Evolutionary conservation across 1,140 invertebrate species (phyloP), one percentile per base, ranked within the genome.

Genomic region (Eriosoma lanigerum): DNA sequence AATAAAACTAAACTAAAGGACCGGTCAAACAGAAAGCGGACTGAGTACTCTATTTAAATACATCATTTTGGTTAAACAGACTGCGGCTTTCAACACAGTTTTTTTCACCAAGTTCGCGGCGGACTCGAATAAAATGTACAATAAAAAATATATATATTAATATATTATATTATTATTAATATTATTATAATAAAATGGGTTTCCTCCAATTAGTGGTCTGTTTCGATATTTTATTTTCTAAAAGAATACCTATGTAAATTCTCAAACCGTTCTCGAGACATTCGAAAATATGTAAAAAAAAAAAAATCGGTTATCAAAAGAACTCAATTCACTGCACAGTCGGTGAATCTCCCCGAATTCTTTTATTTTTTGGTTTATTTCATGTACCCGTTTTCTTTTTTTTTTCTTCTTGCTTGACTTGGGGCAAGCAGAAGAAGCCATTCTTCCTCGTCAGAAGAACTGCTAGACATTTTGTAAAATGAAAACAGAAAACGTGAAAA

Each of bases 331-430:
- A 32, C 29, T 32, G 60, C 60, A 32, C 17, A 62, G 60, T 32
- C 60, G 29, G 60, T 62, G 17, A 62, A 62, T 32, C 26, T 62
- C 60, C 17, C 60, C 29, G 60, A 32, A 62, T 62, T 62, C 29
- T 62, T 62, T 19, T 17, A 13, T 62, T 62, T 62, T 62, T 62
- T 62, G 29, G 60, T 62, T 62, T 62, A 62, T 60, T 60, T 60
- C 56, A 17, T 60, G 56, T 54, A 54, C 52, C n/a, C n/a, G 32
- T 62, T 62, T 62, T 62, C 60, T 32, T 62, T 62, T 4, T 4
- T 64, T 64, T 64, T 64, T 64, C 29, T 38, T 64, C 29, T 64
- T n/a, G 32, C 60, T 64, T 64, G 60, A 64, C 60, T 64, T 64
- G n/a, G 38, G 29, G 19, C 60, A n/a, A 62, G 26, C 3, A 29